Evolutionary conservation across 2,113 vertebrate species (phyloP), one percentile per base, ranked within the genome.

Genomic region (Campylomormyrus tamandua): DNA sequence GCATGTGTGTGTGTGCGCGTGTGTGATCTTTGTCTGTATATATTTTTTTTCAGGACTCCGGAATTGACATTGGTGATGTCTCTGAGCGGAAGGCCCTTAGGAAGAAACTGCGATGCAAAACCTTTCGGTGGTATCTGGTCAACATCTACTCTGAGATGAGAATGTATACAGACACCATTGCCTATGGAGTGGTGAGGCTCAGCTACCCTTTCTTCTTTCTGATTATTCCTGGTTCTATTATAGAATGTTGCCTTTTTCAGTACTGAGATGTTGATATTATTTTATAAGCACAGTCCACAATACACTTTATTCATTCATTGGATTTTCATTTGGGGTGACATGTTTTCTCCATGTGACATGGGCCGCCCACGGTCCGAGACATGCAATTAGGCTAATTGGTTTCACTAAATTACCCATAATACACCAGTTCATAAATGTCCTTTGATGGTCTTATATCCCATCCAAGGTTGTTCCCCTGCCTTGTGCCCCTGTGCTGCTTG

Each of bases 91-190:
- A 98, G 92, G 98, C 98, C 52, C 94, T 99, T 90, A 96, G 98
- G 93, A 99, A 99, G 50, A 97, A 96, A 91, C 96, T 99, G 46
- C 97, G 98, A 91, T 99, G 98, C 94, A 99, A 99, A 95, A 99
- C 98, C 5, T 99, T 99, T 90, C 96, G 97, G 15, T 99, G 98
- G 98, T 99, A 99, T 89, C 96, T 99, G 92, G 98, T 99, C 94
- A 99, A 97, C 24, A 97, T 99, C 91, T 99, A 99, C 92, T 97
- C 98, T 0, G 98, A 99, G 93, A 99, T 99, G 98, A 97, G 98
- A 92, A 98, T 98, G 97, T 99, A 99, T 91, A 97, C 97, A 0
- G 98, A 99, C 91, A 99, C 96, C 45, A 92, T 98, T 0, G 98
- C 98, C 91, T 99, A 99, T 0, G 98, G 98, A 58, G 96, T 97